Conservation (phyloP, 1,140 invertebrate genomes). For the Microplitis mediator region DNA sequence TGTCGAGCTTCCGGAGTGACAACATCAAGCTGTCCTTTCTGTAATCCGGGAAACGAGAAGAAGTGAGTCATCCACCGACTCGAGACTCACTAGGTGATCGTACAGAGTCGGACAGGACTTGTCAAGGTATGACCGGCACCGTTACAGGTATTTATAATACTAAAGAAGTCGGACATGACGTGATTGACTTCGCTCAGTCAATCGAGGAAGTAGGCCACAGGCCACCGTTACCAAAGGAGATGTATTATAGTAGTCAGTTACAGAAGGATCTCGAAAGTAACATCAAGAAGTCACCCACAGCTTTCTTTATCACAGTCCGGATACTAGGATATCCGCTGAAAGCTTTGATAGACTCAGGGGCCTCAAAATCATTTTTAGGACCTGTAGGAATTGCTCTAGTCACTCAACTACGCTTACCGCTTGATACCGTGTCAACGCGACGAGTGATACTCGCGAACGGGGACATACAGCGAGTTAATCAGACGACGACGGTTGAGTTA, state of each 20-base stretch:
- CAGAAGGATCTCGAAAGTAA: neutral
- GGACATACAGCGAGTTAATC: too few species aligned
- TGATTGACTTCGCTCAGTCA: too few species aligned
- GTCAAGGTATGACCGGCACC: neutral
- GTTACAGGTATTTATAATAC: neutral
- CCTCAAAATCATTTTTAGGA: slow-evolving; percentile 12
- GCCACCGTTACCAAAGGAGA: neutral
- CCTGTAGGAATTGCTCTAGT: neutral
- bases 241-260: neutral
- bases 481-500: too few species aligned
- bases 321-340: neutral
- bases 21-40: neutral
- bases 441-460: too few species aligned
- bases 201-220: too few species aligned
- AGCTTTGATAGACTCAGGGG: slow-evolving; percentile 10
- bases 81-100: neutral
- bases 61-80: neutral
- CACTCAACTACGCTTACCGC: neutral
- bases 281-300: neutral
- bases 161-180: neutral
- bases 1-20: neutral
- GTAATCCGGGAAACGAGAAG: slow-evolving; percentile 7
- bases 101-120: neutral
- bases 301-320: neutral
- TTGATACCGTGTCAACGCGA: too few species aligned